Base-by-base conservation (phyloP, 1,140 invertebrate species). In the Amphibalanus amphitrite region DNA sequence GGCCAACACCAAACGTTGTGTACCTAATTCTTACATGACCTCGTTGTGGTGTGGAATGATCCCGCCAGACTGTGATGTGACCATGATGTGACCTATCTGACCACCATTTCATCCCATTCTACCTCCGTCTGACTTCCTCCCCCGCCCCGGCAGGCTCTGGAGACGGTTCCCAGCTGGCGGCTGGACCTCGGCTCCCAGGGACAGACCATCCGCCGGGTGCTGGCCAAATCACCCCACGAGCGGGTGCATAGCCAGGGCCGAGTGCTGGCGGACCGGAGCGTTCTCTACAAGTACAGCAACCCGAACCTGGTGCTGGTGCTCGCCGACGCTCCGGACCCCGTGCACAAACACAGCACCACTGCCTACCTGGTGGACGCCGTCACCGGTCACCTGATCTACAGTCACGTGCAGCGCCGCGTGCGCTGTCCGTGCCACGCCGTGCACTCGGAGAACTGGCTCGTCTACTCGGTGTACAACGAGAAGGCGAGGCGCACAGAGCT, bases 231-330 rank as follows among this genome's bases (percentile, higher is more conserved):
- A 77, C 81, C 86, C 20, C 82, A 85, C 74, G 96, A 98, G 83
- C 87, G 89, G 77, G 93, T 97, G 17, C 94, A 98, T 80, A 97
- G 95, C 0, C 93, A 95, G 79, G 97, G 97, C 30, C 86, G 93
- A 76, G 95, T 98, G 33, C 82, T 99, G 72, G 89, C 88, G 38
- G 96, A 99, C 83, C 85, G 97, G 76, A 93, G 91, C 78, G 96
- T 99, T 65, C 85, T 98, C 28, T 99, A 99, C 82, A 99, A 99
- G 80, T 98, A 99, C 80, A 86, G 94, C 69, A 99, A 99, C 85
- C 97, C 97, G 29, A 98, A 99, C 83, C 82, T 99, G 72, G 87
- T 96, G 67, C 91, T 90, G 29, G 83, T 98, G 74, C 13, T 59
- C 47, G 25, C 47, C 13, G 47, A 67, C 69, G 25, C 23, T 8